phyloP scores from a whole-genome alignment of 2,888 invertebrate species.

The Chrysomela aeneicollis region DNA sequence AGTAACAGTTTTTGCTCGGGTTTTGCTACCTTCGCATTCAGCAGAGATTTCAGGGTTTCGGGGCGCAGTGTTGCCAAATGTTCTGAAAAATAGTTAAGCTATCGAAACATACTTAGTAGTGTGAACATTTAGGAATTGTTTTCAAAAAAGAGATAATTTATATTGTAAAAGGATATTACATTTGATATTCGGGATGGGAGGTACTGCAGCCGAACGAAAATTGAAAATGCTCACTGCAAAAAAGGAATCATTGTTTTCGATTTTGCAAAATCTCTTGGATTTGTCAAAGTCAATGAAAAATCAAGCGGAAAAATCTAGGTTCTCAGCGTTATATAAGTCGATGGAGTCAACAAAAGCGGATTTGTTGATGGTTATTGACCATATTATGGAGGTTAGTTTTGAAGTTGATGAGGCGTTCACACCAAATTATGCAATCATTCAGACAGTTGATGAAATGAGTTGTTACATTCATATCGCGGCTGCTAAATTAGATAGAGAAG shows the following conservation, averaged over 20 bases:
- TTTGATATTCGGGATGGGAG: neutral
- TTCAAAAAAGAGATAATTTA: neutral
- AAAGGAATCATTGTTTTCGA: neutral
- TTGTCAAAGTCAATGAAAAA: neutral
- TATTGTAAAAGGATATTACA: neutral
- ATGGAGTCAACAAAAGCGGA: neutral
- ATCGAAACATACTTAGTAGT: neutral
- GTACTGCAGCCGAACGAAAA: neutral
- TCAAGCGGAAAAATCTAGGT: neutral
- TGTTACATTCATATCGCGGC: neutral
- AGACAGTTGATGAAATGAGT: neutral
- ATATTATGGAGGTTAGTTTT: constrained; percentile 5
- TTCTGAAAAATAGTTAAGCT: neutral
- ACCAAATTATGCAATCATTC: neutral
- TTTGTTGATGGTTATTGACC: neutral
- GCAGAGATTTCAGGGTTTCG: neutral
- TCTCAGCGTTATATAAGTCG: neutral
- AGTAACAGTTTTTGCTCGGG: no score
- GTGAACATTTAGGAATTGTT: neutral
- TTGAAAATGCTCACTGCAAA: neutral
- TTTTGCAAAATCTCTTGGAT: neutral
- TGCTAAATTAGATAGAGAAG: neutral
- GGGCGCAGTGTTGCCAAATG: neutral
- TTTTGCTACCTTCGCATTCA: no score
- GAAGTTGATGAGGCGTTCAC: neutral